Evolutionary conservation across 2,797 vertebrate genomes (phyloP).

Genomic region (Poecilia gillii): DNA sequence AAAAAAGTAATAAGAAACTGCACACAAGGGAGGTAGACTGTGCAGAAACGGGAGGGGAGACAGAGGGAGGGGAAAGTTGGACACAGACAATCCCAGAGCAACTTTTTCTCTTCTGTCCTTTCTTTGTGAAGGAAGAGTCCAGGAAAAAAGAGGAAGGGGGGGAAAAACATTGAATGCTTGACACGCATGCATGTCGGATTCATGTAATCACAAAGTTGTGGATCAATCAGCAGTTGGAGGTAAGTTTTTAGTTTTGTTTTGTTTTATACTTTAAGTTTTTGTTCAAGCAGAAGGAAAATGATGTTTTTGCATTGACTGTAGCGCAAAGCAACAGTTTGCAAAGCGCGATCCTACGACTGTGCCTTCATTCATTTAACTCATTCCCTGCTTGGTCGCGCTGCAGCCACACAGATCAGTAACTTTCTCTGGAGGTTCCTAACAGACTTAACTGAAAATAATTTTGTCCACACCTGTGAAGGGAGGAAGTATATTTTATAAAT

Average conservation of each 20-base stretch:
- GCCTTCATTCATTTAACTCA: neutral
- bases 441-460: neutral
- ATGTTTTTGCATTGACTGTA: neutral
- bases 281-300: neutral
- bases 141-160: constrained; percentile 30
- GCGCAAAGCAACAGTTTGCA: neutral
- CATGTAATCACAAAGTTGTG: constrained; percentile 62
- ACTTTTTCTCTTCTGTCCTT: constrained; percentile 69
- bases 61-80: constrained; percentile 73
- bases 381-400: neutral
- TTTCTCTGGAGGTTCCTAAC: neutral
- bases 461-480: neutral
- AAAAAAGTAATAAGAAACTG: constrained; percentile 38
- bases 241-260: constrained; percentile 43
- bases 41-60: constrained; percentile 14
- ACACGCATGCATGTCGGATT: constrained; percentile 58
- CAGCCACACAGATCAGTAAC: too few relatives aligned
- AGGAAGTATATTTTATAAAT: neutral
- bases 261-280: neutral
- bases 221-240: constrained; percentile 73
- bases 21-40: constrained; percentile 35
- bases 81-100: constrained; percentile 57
- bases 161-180: constrained; percentile 8
- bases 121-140: constrained; percentile 57
- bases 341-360: neutral